Percentiles rank a stretch among this genome's conserved stretches.
These are phyloP conservation scores for Synergus gifuensis DNA, from an alignment of 2,888 invertebrate genomes.

Conservation along the genomic window DNA sequence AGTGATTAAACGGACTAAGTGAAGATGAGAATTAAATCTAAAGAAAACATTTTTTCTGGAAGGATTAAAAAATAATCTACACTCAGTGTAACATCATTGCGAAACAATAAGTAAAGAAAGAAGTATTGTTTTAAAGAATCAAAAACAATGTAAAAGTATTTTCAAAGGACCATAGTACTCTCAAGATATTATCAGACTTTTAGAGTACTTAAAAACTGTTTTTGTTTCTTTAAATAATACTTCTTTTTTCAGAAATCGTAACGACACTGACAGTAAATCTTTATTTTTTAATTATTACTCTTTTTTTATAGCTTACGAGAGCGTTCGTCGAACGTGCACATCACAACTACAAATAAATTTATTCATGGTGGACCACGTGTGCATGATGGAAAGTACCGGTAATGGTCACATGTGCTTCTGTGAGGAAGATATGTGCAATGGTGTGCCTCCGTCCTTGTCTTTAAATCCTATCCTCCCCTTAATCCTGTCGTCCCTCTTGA, in stretches of 20 bases:
- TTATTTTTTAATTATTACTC: background rate
- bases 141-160: too few species aligned
- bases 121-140: too few species aligned
- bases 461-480: constrained; percentile 69
- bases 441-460: constrained; percentile 74
- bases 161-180: too few species aligned
- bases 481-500: constrained; percentile 69
- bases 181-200: too few species aligned
- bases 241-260: too few species aligned
- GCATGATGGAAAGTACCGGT: constrained; percentile 99
- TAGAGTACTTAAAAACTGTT: too few species aligned
- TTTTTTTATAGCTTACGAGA: constrained; percentile 88
- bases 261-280: background rate
- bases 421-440: constrained; percentile 97
- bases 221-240: too few species aligned
- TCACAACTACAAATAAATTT: constrained; percentile 96
- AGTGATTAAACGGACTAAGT: constrained; percentile 77
- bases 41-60: background rate
- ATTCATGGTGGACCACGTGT: constrained; percentile 99
- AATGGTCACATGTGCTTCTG: constrained; percentile 99
- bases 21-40: background rate
- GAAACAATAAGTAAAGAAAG: too few species aligned
- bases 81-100: too few species aligned
- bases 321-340: constrained; percentile 94
- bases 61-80: background rate